These are phyloP conservation scores for Morone saxatilis DNA, from an alignment of 2,113 vertebrate genomes.

Conservation along the genomic window DNA sequence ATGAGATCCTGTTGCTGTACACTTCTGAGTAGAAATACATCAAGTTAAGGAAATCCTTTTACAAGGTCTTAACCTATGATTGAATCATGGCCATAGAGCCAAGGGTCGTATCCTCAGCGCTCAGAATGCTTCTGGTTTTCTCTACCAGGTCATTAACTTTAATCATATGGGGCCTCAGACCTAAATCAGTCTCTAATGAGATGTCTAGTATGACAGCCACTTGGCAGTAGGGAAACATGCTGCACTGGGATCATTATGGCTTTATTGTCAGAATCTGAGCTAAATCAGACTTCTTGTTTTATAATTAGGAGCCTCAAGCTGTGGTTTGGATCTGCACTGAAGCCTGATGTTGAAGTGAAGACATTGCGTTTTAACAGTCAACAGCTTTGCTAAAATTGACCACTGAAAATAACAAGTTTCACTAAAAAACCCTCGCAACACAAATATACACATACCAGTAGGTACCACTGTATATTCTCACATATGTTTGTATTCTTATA, in stretches of 20 bases:
- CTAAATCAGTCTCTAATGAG: conserved; percentile 32
- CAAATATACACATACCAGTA: background rate
- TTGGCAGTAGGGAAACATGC: background rate
- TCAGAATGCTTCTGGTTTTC: conserved; percentile 19
- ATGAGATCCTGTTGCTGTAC: background rate
- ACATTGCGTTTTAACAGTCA: background rate
- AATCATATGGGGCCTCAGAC: conserved; percentile 10
- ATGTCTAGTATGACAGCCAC: conserved; percentile 18
- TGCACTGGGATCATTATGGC: background rate
- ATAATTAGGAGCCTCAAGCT: background rate
- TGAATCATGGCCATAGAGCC: background rate
- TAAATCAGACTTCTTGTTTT: background rate
- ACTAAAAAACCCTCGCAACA: background rate
- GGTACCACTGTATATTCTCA: background rate
- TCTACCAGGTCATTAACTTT: conserved; percentile 27
- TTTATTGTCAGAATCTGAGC: conserved; percentile 18
- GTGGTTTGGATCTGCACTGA: background rate
- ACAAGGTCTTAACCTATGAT: background rate
- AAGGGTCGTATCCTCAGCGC: background rate
- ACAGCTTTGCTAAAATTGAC: background rate
- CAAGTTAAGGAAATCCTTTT: background rate
- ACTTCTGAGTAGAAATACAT: background rate
- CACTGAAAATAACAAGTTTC: background rate
- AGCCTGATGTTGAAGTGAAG: background rate
- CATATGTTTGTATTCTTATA: background rate